These are phyloP conservation scores for Agriopis aurantiaria DNA, from an alignment of 2,888 invertebrate species.

Conservation along the genomic window DNA sequence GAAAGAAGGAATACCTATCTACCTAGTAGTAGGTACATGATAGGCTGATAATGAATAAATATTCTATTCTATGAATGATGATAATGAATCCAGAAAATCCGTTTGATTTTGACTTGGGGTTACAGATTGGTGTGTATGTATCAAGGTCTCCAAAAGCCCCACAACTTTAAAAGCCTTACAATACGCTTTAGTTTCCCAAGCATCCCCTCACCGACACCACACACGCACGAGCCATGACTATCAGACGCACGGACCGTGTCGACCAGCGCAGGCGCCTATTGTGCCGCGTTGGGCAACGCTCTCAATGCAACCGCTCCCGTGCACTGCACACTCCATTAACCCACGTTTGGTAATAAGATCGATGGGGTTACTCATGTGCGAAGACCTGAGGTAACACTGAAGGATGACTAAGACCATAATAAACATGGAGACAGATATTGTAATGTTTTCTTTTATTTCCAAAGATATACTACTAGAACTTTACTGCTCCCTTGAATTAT, in stretches of 20 bases:
- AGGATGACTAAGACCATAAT: neutral
- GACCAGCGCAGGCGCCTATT: constrained; percentile 51
- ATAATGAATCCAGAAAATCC: too few relatives aligned
- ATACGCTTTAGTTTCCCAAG: constrained; percentile 18
- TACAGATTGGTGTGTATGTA: too few relatives aligned
- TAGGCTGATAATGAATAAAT: too few relatives aligned
- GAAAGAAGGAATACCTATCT: too few relatives aligned
- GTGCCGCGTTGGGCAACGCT: constrained; percentile 45
- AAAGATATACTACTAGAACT: neutral
- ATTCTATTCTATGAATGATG: too few relatives aligned
- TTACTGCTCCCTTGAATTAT: too few relatives aligned
- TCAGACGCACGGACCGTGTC: constrained; percentile 65
- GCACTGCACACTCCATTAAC: constrained; percentile 71
- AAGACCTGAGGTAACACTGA: constrained; percentile 32
- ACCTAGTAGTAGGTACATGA: too few relatives aligned
- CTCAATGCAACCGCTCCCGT: constrained; percentile 72
- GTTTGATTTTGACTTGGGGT: too few relatives aligned
- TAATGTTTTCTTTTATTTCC: neutral
- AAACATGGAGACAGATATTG: neutral
- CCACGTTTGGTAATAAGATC: constrained; percentile 72
- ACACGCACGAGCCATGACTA: constrained; percentile 60
- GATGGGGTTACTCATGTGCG: constrained; percentile 55
- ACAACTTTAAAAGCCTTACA: neutral
- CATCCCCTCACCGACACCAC: constrained; percentile 35
- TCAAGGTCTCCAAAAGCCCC: too few relatives aligned